Percentiles rank a stretch among this genome's conserved stretches.
These are phyloP conservation scores for Oscheius sp. DNA, from an alignment of 1,140 invertebrate species.

Conservation along the genomic window DNA sequence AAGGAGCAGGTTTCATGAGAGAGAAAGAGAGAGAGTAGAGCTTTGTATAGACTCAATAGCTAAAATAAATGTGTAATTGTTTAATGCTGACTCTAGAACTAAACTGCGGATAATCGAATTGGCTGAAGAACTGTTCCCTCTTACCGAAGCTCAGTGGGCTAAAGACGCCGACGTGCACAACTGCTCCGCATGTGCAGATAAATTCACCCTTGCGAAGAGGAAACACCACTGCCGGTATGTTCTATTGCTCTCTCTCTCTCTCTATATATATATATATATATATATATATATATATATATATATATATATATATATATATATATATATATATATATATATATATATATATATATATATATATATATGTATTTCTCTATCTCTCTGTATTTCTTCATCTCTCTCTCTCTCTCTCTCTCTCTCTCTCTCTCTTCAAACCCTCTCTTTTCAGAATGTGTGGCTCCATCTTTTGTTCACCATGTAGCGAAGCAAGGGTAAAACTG, in stretches of 20 bases:
- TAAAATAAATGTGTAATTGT: too few relatives aligned
- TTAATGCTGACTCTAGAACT: too few relatives aligned
- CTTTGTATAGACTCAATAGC: too few relatives aligned
- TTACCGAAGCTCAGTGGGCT: constrained; percentile 45
- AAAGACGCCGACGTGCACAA: constrained; percentile 40
- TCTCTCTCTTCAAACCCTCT: too few relatives aligned
- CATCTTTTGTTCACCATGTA: constrained; percentile 47
- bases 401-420: too few relatives aligned
- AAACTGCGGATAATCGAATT: constrained; percentile 45
- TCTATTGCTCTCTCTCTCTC: not conserved
- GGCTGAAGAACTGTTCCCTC: constrained; percentile 46
- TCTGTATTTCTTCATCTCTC: too few relatives aligned
- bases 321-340: not conserved
- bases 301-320: not conserved
- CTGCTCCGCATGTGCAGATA: constrained; percentile 34
- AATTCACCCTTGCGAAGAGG: constrained; percentile 38
- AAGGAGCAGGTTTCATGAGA: too few relatives aligned
- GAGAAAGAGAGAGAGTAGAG: too few relatives aligned
- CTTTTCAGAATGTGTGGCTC: constrained; percentile 45
- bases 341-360: not conserved
- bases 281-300: not conserved
- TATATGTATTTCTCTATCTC: too few relatives aligned
- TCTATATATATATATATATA: too few relatives aligned
- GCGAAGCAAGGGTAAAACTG: constrained; percentile 41
- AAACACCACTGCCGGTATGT: constrained; percentile 50